phyloP scores from a whole-genome alignment of 2,113 vertebrate genomes.

The Alexandromys fortis region DNA sequence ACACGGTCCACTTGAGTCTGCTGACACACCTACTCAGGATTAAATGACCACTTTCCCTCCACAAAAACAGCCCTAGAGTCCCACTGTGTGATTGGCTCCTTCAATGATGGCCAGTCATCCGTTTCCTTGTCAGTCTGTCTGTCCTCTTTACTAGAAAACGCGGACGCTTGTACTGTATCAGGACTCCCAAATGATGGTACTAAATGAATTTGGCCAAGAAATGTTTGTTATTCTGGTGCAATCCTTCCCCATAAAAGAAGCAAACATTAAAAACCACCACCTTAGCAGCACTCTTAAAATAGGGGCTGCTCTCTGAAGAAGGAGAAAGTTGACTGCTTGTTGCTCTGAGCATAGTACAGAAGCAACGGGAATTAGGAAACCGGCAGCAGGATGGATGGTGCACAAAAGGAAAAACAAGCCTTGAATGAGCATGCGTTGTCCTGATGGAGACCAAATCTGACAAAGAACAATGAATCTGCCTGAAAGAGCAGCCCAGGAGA shows the following conservation, averaged over 20 bases:
- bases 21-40: too few species aligned
- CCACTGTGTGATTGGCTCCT: too few species aligned
- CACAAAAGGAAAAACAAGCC: background rate
- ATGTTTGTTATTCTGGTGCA: background rate
- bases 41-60: background rate
- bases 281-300: background rate
- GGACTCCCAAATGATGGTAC: background rate
- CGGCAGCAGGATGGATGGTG: conserved; percentile 23
- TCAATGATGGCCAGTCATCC: background rate
- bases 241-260: background rate
- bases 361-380: conserved; percentile 16
- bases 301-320: background rate
- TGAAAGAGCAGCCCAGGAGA: background rate
- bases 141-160: background rate
- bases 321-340: background rate
- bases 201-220: background rate
- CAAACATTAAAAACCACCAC: background rate
- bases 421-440: background rate
- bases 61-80: background rate
- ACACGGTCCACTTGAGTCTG: background rate
- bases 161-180: background rate
- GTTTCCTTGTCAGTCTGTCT: background rate
- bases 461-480: background rate
- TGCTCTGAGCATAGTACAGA: background rate
- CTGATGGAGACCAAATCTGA: conserved; percentile 4